Evolutionary conservation across 2,797 vertebrate species (phyloP).

Genomic region (Trematocara caparti): DNA sequence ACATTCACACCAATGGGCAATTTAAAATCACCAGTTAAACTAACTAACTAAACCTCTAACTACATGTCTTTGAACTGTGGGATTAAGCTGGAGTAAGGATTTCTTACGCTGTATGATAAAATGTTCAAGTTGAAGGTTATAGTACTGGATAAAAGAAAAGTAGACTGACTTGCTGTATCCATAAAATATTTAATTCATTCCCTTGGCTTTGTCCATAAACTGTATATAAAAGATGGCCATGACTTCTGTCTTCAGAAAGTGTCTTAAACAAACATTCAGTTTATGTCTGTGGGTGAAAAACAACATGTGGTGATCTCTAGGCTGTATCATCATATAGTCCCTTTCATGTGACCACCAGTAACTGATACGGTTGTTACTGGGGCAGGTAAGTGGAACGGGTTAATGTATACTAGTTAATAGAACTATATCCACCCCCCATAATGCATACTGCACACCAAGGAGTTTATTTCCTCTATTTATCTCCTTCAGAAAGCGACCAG

Average conservation of each 20-base stretch:
- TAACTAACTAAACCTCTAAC: neutral
- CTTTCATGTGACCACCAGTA: neutral
- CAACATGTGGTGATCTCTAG: neutral
- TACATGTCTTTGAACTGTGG: neutral
- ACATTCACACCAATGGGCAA: neutral
- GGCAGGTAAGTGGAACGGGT: neutral
- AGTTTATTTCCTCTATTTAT: neutral
- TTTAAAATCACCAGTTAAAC: neutral
- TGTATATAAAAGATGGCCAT: neutral
- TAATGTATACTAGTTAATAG: neutral
- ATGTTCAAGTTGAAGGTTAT: neutral
- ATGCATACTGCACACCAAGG: neutral
- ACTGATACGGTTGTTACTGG: neutral
- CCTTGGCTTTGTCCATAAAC: neutral
- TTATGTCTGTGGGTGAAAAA: neutral
- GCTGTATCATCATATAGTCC: neutral
- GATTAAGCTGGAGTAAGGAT: neutral
- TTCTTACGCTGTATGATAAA: neutral
- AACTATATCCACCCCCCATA: neutral
- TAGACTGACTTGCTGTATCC: neutral
- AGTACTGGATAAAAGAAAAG: neutral
- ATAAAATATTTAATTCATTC: neutral
- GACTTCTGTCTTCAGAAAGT: neutral
- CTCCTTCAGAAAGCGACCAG: neutral
- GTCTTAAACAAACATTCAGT: neutral